Percentiles rank a stretch among this genome's conserved stretches.
phyloP scores from a whole-genome alignment of 2,888 invertebrate species.

The Psococerastis gibbosa region DNA sequence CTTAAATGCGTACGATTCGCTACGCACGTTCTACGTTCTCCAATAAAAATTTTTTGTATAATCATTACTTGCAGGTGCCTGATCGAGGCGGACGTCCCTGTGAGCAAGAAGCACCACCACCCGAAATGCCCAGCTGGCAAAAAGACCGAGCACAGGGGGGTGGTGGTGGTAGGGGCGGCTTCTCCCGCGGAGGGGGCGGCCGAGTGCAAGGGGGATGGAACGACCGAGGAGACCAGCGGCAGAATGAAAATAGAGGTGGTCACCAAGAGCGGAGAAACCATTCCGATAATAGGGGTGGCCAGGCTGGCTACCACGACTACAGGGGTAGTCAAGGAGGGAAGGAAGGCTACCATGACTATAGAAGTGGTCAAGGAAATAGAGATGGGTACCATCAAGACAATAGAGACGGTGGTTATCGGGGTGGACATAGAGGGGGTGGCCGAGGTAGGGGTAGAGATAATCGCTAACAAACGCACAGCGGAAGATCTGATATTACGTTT shows the following conservation, averaged over 20 bases:
- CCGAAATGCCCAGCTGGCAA: slow-evolving; percentile 94
- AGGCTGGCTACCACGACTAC: slow-evolving; percentile 22
- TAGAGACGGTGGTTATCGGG: slow-evolving; percentile 11
- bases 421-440: slow-evolving; percentile 12
- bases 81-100: slow-evolving; percentile 86
- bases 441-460: slow-evolving; percentile 8
- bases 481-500: no score
- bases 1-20: no score
- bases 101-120: slow-evolving; percentile 83
- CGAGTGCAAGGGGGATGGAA: slow-evolving; percentile 22
- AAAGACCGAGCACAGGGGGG: slow-evolving; percentile 28
- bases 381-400: slow-evolving; percentile 14
- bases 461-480: background rate
- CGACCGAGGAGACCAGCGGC: slow-evolving; percentile 17
- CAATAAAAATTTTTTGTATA: no score
- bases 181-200: slow-evolving; percentile 20
- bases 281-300: slow-evolving; percentile 21
- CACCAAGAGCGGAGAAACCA: slow-evolving; percentile 16
- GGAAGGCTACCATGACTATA: slow-evolving; percentile 16
- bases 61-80: slow-evolving; percentile 63
- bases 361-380: slow-evolving; percentile 13
- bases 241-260: slow-evolving; percentile 17
- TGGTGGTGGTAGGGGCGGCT: slow-evolving; percentile 21
- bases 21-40: no score
- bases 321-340: slow-evolving; percentile 21